Evolutionary conservation across 2,888 invertebrate genomes (phyloP).

Genomic region (Pristionchus mayeri): DNA sequence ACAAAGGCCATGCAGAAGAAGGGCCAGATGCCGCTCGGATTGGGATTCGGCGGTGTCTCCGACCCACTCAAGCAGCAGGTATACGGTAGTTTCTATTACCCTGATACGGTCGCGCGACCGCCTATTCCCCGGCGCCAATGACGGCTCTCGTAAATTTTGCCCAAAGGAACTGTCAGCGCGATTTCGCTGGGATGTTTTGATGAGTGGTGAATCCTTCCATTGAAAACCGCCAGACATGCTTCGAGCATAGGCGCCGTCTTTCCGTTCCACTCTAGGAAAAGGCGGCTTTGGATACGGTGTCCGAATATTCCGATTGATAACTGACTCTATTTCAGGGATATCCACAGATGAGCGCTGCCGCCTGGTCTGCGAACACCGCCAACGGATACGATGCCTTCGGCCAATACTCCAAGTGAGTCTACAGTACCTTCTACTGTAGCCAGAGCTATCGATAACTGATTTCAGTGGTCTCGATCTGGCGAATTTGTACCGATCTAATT

Average conservation of each 20-base stretch:
- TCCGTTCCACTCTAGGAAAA: neutral
- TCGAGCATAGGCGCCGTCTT: neutral
- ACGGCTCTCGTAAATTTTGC: neutral
- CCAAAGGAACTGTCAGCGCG: neutral
- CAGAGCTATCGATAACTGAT: constrained; percentile 6
- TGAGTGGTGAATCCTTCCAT: constrained; percentile 5
- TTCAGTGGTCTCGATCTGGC: neutral
- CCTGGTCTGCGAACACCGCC: neutral
- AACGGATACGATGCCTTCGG: neutral
- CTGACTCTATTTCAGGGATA: neutral
- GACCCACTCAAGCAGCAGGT: constrained; percentile 49
- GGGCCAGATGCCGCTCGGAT: neutral
- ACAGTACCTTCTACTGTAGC: neutral
- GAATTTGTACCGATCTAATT: no score
- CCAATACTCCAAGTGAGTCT: neutral
- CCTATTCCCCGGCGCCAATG: neutral
- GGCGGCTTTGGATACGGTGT: neutral
- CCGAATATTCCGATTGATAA: neutral
- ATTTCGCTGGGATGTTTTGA: neutral
- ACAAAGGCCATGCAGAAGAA: constrained; percentile 69
- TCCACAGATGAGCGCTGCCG: constrained; percentile 19
- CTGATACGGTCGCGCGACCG: neutral
- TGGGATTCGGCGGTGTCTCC: neutral
- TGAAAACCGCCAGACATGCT: constrained; percentile 9
- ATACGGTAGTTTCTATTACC: neutral